Percentiles rank a stretch among this genome's conserved stretches.
Evolutionary conservation across 1,140 invertebrate genomes (phyloP).

Genomic region (Nephila pilipes): DNA sequence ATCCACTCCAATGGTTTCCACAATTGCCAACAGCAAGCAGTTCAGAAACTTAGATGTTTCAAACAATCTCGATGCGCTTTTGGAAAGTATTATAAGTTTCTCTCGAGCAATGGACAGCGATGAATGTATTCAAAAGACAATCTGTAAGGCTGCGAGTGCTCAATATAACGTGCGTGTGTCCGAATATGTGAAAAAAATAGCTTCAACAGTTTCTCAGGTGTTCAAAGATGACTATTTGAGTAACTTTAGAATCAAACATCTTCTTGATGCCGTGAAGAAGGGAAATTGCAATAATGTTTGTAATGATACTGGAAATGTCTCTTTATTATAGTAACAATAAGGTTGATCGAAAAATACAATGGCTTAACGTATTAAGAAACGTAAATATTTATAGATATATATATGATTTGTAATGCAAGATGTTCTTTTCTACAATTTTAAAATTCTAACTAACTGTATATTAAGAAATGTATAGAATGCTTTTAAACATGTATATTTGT

Average conservation of each 20-base stretch:
- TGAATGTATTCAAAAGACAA: conserved; percentile 51
- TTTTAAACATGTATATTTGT: no score
- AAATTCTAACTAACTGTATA: no score
- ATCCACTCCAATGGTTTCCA: background rate
- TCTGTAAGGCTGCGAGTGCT: conserved; percentile 12
- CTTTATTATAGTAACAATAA: background rate
- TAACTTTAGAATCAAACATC: conserved; percentile 3
- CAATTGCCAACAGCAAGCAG: conserved; percentile 43
- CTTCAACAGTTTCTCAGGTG: background rate
- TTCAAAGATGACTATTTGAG: conserved; percentile 56
- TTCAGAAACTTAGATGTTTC: conserved; percentile 20
- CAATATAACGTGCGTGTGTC: background rate
- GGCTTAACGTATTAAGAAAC: no score
- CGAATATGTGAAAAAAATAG: conserved; percentile 18
- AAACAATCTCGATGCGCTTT: background rate
- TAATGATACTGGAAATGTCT: background rate
- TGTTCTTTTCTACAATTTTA: no score
- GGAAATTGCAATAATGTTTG: conserved; percentile 62
- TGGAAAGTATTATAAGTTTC: conserved; percentile 26
- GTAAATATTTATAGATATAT: no score
- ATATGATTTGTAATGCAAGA: no score
- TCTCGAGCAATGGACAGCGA: conserved; percentile 37
- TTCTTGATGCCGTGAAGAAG: conserved; percentile 31
- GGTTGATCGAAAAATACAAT: no score
- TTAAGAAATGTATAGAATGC: no score